These are phyloP conservation scores for Bucorvus abyssinicus DNA, from an alignment of 2,797 vertebrate genomes.

Conservation along the genomic window DNA sequence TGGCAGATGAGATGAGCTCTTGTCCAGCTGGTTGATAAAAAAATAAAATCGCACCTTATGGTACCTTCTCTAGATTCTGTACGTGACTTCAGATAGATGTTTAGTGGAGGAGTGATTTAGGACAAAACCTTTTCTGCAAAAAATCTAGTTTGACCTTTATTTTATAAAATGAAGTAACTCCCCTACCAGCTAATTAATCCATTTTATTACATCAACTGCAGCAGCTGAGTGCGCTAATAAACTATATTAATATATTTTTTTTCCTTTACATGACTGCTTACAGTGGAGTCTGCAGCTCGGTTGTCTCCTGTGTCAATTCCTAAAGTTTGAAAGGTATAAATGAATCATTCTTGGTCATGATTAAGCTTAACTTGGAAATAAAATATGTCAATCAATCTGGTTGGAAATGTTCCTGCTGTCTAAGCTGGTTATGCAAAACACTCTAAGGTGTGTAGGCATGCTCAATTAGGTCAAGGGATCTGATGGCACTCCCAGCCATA, in stretches of 20 bases:
- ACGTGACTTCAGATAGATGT: background rate
- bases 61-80: background rate
- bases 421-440: conserved; percentile 78
- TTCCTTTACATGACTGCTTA: conserved; percentile 6
- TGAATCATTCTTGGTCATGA: conserved; percentile 67
- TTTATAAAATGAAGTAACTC: conserved; percentile 38
- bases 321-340: conserved; percentile 62
- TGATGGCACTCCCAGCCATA: conserved; percentile 63
- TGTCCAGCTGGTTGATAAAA: background rate
- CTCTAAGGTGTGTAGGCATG: conserved; percentile 70
- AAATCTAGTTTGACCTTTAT: background rate
- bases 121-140: background rate
- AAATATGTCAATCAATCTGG: conserved; percentile 78
- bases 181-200: conserved; percentile 29
- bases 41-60: background rate
- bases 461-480: conserved; percentile 76
- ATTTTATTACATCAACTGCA: background rate
- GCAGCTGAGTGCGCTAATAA: conserved; percentile 14
- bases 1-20: background rate
- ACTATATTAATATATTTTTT: conserved; percentile 41
- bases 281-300: background rate
- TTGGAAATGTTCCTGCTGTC: conserved; percentile 75
- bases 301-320: conserved; percentile 32
- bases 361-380: conserved; percentile 78
- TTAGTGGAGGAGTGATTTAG: background rate